These are phyloP conservation scores for Turdus rufiventris DNA, from an alignment of 2,113 vertebrate species.

Conservation along the genomic window DNA sequence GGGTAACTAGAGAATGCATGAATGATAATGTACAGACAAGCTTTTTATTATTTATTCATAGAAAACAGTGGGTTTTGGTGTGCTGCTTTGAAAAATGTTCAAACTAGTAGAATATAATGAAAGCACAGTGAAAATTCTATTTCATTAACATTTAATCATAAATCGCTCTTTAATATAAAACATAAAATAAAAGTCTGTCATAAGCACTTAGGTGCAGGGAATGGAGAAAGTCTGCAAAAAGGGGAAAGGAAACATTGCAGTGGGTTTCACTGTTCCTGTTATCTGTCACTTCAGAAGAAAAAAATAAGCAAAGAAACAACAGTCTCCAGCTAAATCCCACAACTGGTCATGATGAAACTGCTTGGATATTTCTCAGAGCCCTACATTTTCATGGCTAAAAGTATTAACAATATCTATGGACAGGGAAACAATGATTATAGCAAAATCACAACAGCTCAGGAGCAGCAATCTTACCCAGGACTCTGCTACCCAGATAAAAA, in stretches of 20 bases:
- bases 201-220: constrained; percentile 86
- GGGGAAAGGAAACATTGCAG: constrained; percentile 75
- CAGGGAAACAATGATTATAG: neutral
- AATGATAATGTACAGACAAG: constrained; percentile 87
- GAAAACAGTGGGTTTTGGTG: constrained; percentile 91
- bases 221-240: constrained; percentile 77
- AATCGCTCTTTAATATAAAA: constrained; percentile 92
- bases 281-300: constrained; percentile 45
- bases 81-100: constrained; percentile 93
- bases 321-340: neutral
- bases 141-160: constrained; percentile 93
- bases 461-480: neutral
- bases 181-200: constrained; percentile 90
- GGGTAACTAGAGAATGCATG: constrained; percentile 85
- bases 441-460: neutral
- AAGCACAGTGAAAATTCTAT: constrained; percentile 87
- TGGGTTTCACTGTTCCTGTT: constrained; percentile 25
- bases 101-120: constrained; percentile 90
- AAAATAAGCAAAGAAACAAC: constrained; percentile 35
- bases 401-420: neutral
- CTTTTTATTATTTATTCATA: constrained; percentile 90
- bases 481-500: neutral
- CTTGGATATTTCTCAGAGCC: neutral
- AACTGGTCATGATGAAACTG: neutral
- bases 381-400: neutral